These are phyloP conservation scores for Augochlorella aurata DNA, from an alignment of 2,888 invertebrate species.

Conservation along the genomic window DNA sequence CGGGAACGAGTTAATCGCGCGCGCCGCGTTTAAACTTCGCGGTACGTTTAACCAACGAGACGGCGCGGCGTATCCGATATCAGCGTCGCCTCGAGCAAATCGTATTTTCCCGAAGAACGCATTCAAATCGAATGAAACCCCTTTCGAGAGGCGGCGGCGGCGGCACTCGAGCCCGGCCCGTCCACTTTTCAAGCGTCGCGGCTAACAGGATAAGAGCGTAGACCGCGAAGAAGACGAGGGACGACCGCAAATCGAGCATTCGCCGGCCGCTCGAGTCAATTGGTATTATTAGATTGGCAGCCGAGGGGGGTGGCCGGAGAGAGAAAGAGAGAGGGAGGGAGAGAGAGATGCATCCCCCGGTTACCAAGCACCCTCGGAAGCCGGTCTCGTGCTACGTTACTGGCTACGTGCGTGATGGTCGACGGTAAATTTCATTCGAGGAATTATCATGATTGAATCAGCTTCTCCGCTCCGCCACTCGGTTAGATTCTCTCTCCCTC, in stretches of 20 bases:
- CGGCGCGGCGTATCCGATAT: background rate
- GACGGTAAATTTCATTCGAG: slow-evolving; percentile 81
- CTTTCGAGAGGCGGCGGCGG: slow-evolving; percentile 16
- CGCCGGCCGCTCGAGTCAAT: slow-evolving; percentile 78
- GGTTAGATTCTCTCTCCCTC: slow-evolving; percentile 59
- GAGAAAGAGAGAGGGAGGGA: background rate
- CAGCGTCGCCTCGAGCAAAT: slow-evolving; percentile 21
- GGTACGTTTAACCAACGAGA: background rate
- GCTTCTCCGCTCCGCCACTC: slow-evolving; percentile 71
- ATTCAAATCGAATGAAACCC: slow-evolving; percentile 50
- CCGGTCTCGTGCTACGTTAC: slow-evolving; percentile 60
- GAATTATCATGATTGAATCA: slow-evolving; percentile 82
- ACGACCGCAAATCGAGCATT: slow-evolving; percentile 77
- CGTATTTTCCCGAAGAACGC: slow-evolving; percentile 49
- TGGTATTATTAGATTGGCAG: slow-evolving; percentile 82
- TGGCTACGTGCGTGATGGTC: slow-evolving; percentile 77
- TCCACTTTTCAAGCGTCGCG: slow-evolving; percentile 54
- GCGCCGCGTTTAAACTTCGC: slow-evolving; percentile 1
- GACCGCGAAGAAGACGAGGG: slow-evolving; percentile 69
- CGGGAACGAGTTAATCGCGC: slow-evolving; percentile 4
- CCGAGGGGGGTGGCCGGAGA: slow-evolving; percentile 33
- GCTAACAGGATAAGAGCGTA: slow-evolving; percentile 64
- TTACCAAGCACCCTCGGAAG: slow-evolving; percentile 60
- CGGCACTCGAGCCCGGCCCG: slow-evolving; percentile 40
- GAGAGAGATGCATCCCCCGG: slow-evolving; percentile 68